Conservation (phyloP, 2,113 vertebrate genomes). For the Tyrannus savana region DNA sequence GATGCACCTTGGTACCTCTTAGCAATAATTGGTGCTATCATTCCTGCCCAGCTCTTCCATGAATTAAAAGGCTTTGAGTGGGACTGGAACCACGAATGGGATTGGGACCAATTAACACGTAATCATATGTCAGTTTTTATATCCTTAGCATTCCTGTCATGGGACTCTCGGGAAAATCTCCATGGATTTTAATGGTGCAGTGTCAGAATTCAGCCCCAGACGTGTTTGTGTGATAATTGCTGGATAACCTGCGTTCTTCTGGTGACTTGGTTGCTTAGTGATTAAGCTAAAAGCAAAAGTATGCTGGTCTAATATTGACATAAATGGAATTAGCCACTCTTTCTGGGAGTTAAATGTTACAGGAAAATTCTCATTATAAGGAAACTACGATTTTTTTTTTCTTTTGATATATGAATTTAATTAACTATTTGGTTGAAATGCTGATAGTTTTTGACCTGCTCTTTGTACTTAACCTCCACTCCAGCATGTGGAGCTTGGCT, state of each 20-base stretch:
- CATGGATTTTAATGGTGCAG: not conserved
- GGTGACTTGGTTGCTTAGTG: conserved; percentile 50
- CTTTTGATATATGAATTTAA: not conserved
- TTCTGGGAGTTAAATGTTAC: not conserved
- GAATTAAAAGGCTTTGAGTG: conserved; percentile 60
- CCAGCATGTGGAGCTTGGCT: not conserved
- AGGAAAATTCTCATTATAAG: not conserved
- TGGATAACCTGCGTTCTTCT: not conserved
- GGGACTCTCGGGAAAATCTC: conserved; percentile 2
- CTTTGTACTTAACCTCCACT: not conserved
- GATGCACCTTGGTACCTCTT: conserved; percentile 56
- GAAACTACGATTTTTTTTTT: not conserved
- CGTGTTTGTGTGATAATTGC: not conserved
- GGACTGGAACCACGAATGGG: not conserved
- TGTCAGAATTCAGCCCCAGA: conserved; percentile 22
- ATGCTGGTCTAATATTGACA: conserved; percentile 24
- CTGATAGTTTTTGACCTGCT: not conserved
- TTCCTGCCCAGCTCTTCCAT: conserved; percentile 22
- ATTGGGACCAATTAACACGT: conserved; percentile 38
- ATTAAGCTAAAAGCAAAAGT: conserved; percentile 18
- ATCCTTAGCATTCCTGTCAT: conserved; percentile 8
- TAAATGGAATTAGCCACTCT: conserved; percentile 10
- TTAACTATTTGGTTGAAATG: not conserved
- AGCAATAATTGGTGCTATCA: conserved; percentile 40
- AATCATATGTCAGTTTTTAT: conserved; percentile 25